Percentiles rank a stretch among this genome's conserved stretches.
phyloP scores from a whole-genome alignment of 1,140 invertebrate species.

The Ephestia elutella region DNA sequence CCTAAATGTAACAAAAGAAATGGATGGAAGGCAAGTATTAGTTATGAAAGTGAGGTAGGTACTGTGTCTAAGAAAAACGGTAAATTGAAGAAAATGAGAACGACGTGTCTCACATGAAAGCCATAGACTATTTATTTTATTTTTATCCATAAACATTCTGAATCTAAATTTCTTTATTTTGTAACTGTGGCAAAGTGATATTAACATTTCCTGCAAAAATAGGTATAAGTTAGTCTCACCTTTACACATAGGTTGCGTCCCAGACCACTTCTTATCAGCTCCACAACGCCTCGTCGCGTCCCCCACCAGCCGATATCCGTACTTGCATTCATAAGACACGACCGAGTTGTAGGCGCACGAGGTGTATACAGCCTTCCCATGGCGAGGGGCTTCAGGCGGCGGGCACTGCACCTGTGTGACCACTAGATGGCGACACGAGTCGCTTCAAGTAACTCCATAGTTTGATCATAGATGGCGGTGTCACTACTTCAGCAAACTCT shows the following conservation, averaged over 20 bases:
- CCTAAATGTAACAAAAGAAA: too few species aligned
- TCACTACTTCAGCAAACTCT: constrained; percentile 9
- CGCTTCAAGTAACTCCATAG: constrained; percentile 49
- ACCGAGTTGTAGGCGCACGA: constrained; percentile 96
- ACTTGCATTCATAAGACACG: constrained; percentile 94
- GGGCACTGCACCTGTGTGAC: constrained; percentile 93
- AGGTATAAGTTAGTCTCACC: too few species aligned
- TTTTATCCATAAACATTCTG: too few species aligned
- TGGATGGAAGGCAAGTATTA: too few species aligned
- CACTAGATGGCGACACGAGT: constrained; percentile 75
- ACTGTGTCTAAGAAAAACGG: too few species aligned
- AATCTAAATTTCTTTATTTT: too few species aligned
- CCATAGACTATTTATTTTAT: too few species aligned
- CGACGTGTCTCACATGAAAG: too few species aligned
- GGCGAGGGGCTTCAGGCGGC: constrained; percentile 88
- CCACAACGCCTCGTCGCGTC: constrained; percentile 90
- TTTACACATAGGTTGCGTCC: constrained; percentile 89
- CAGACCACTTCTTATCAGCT: constrained; percentile 94
- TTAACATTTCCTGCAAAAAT: too few species aligned
- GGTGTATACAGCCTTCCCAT: constrained; percentile 93
- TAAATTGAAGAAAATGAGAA: too few species aligned
- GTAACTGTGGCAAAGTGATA: too few species aligned
- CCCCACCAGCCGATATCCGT: constrained; percentile 92
- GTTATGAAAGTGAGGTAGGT: too few species aligned
- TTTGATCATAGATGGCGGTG: constrained; percentile 36